A percentile compares a stretch with the other conserved stretches of the same genome.
Evolutionary conservation across 53 echinoderm and acorn worm species (phyloP).

Genomic region (Temnopleurus reevesii): DNA sequence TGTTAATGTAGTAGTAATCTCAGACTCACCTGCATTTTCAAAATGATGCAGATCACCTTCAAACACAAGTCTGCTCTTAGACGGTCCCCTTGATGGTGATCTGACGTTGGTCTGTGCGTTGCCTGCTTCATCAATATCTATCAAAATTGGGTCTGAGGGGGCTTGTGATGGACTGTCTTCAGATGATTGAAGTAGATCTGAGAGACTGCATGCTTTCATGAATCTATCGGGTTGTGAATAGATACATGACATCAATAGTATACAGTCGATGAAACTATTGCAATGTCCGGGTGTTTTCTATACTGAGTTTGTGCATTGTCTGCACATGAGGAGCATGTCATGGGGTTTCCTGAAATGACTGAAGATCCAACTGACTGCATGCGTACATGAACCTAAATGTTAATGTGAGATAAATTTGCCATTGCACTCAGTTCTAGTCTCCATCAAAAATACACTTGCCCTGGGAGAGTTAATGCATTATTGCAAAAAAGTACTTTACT

Average conservation of each 20-base stretch:
- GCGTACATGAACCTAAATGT: conserved; percentile 75
- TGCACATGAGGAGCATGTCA: conserved; percentile 66
- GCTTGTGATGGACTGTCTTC: conserved; percentile 64
- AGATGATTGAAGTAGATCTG: conserved; percentile 83
- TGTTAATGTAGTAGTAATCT: too few species aligned
- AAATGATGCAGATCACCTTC: conserved; percentile 75
- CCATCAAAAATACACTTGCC: too few species aligned
- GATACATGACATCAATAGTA: not conserved
- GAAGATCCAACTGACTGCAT: conserved; percentile 88
- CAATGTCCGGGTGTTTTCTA: too few species aligned
- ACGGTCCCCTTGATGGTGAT: conserved; percentile 57
- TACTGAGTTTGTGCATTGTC: too few species aligned
- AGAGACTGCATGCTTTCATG: conserved; percentile 89
- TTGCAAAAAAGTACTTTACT: not conserved
- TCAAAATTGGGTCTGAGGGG: conserved; percentile 71
- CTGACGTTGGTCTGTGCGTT: conserved; percentile 62
- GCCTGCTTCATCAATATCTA: conserved; percentile 79
- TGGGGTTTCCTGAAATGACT: conserved; percentile 66
- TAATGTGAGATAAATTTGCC: too few species aligned
- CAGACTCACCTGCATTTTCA: conserved; percentile 91
- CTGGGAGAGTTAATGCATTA: too few species aligned
- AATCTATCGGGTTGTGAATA: conserved; percentile 61
- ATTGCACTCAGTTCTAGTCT: too few species aligned
- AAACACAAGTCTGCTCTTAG: conserved; percentile 73
- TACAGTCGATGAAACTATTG: not conserved